Conservation (phyloP, 1,140 invertebrate species). For the Coptotermes formosanus region DNA sequence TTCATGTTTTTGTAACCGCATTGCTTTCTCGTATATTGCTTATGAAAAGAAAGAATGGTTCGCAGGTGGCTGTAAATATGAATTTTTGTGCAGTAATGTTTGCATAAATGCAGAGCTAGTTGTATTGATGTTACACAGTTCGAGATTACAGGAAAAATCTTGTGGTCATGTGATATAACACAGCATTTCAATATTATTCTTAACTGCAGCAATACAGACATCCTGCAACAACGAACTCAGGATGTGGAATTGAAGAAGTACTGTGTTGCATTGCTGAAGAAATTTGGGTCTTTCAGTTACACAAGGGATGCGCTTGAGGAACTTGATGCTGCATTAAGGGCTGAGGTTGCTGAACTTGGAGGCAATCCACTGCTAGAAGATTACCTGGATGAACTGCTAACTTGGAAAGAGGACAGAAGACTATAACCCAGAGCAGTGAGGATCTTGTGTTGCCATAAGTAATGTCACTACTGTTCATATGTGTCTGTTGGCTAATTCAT, state of each 20-base stretch:
- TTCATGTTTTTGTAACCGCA: no score
- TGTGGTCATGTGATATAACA: no score
- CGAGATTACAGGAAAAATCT: no score
- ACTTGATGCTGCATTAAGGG: conserved; percentile 70
- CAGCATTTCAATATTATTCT: conserved; percentile 8
- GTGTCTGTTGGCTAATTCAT: background rate
- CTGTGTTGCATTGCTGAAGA: conserved; percentile 82
- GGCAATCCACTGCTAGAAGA: conserved; percentile 77
- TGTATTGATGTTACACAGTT: no score
- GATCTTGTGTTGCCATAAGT: background rate
- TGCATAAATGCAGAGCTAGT: no score
- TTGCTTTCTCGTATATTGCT: no score
- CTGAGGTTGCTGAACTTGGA: conserved; percentile 73
- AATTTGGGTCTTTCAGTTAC: conserved; percentile 86
- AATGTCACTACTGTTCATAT: background rate
- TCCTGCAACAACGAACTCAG: conserved; percentile 82
- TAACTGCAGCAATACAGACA: conserved; percentile 58
- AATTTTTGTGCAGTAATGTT: no score
- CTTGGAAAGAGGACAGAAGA: conserved; percentile 46
- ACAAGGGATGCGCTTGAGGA: conserved; percentile 70
- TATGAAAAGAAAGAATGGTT: no score
- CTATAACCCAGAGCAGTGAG: background rate
- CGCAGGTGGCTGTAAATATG: no score
- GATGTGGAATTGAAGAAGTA: conserved; percentile 91
- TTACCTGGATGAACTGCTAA: conserved; percentile 72